phyloP scores from a whole-genome alignment of 2,888 invertebrate genomes.

The Camptogramma bilineatum region DNA sequence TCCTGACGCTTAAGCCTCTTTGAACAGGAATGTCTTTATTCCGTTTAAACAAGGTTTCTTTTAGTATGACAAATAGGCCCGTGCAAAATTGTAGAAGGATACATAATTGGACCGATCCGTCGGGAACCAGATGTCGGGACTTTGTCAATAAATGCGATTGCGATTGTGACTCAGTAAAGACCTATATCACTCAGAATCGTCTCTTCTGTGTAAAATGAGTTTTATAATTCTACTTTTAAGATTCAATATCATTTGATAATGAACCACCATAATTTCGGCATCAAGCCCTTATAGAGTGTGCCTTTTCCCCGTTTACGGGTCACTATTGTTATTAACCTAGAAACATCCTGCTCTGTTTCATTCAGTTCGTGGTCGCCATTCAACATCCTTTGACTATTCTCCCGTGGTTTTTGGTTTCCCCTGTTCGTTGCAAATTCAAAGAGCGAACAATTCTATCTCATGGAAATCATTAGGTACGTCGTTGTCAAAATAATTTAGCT shows the following conservation, averaged over 20 bases:
- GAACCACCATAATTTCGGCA: no score
- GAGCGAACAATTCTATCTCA: no score
- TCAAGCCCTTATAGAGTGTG: no score
- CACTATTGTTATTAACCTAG: neutral
- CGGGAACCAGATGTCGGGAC: conserved; percentile 64
- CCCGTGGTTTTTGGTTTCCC: neutral
- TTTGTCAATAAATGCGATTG: conserved; percentile 71
- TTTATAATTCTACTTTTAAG: neutral
- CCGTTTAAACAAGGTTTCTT: conserved; percentile 37
- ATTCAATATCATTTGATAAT: neutral
- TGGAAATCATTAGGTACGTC: no score
- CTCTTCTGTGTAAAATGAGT: conserved; percentile 20
- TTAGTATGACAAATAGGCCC: conserved; percentile 29
- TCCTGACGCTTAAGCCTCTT: conserved; percentile 31
- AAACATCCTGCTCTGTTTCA: neutral
- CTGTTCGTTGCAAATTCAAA: neutral
- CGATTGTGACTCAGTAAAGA: conserved; percentile 56
- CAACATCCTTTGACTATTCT: neutral
- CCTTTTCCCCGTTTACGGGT: neutral
- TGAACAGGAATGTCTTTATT: conserved; percentile 34
- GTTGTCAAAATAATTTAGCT: neutral
- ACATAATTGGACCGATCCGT: conserved; percentile 69
- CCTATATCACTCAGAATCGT: conserved; percentile 1
- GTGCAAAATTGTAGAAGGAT: conserved; percentile 46
- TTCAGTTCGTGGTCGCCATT: neutral